Conservation (phyloP, 2,888 invertebrate genomes). For the Rhaphigaster nebulosa region DNA sequence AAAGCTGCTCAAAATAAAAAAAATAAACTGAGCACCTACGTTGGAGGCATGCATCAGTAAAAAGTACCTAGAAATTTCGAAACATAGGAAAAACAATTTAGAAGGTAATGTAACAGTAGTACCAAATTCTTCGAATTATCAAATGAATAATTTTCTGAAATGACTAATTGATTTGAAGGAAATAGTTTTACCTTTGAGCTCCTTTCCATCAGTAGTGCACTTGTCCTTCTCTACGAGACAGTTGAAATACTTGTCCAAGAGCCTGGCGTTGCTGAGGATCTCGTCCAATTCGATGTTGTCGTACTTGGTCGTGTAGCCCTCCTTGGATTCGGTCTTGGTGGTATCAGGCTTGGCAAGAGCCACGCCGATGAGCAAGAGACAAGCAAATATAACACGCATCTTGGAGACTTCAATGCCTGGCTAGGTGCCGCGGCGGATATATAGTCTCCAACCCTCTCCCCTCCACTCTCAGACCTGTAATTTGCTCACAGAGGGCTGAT, state of each 20-base stretch:
- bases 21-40: too few relatives aligned
- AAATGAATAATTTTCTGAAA: too few relatives aligned
- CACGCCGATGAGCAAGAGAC: neutral
- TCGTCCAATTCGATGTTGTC: slow-evolving; percentile 66
- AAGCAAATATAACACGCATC: neutral
- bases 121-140: too few relatives aligned
- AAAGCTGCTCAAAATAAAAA: too few relatives aligned
- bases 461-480: neutral
- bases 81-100: too few relatives aligned
- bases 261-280: slow-evolving; percentile 65
- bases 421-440: neutral
- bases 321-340: neutral
- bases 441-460: neutral
- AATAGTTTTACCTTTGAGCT: slow-evolving; percentile 64
- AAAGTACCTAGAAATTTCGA: too few relatives aligned
- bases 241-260: slow-evolving; percentile 66
- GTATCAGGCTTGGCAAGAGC: neutral
- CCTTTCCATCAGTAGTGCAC: slow-evolving; percentile 65
- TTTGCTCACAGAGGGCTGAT: neutral
- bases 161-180: neutral
- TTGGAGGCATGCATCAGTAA: too few relatives aligned
- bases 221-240: slow-evolving; percentile 65
- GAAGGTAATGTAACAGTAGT: too few relatives aligned
- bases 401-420: slow-evolving; percentile 11
- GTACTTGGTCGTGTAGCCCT: slow-evolving; percentile 64